Conservation (phyloP, 2,113 vertebrate genomes). For the human (Homo sapiens) region GRCh38 chr6:86635001-86635500, state of each 20-base stretch:
- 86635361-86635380: neutral
- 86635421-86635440: no score
- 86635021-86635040: no score
- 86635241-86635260: neutral
- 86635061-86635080: no score
- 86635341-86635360: neutral
- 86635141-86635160: neutral
- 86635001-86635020: no score
- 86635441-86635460: no score
- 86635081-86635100: no score
- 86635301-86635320: neutral
- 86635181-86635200: neutral
- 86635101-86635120: no score
- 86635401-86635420: no score
- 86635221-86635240: neutral
- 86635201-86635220: neutral
- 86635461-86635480: no score
- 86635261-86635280: neutral
- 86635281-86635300: neutral
- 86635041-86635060: no score
- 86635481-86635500: no score
- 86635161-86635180: neutral
- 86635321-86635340: neutral
- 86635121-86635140: neutral
- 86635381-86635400: neutral